Evolutionary conservation across 1,140 invertebrate species (phyloP).

Genomic region (Belonocnema kinseyi): DNA sequence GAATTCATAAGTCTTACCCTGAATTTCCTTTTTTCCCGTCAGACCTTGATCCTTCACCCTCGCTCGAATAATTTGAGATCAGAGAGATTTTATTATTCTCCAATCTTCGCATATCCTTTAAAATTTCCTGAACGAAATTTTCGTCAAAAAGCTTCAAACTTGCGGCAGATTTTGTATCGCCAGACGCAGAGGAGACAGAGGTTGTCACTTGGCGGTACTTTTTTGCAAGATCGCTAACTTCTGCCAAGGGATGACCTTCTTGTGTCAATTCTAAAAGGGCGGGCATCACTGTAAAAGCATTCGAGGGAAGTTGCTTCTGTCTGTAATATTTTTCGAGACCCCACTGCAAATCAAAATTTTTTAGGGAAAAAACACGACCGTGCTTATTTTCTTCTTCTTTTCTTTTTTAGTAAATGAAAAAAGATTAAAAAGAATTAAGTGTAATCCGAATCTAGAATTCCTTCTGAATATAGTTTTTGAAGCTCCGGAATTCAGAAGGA

Average conservation of each 20-base stretch:
- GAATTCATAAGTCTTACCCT: too few relatives aligned
- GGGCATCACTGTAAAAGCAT: conserved; percentile 57
- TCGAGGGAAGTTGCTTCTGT: conserved; percentile 41
- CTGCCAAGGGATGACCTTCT: conserved; percentile 45
- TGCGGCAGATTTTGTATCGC: neutral
- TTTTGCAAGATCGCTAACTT: conserved; percentile 57
- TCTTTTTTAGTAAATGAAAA: too few relatives aligned
- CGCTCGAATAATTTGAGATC: neutral
- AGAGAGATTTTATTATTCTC: neutral
- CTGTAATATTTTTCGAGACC: conserved; percentile 61
- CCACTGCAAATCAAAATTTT: conserved; percentile 56
- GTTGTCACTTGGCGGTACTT: conserved; percentile 56
- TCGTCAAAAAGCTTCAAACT: conserved; percentile 57
- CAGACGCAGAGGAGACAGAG: conserved; percentile 29
- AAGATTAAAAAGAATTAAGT: too few relatives aligned
- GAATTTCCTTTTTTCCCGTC: neutral
- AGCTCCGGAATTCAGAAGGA: too few relatives aligned
- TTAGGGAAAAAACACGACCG: conserved; percentile 3
- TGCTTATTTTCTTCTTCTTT: neutral
- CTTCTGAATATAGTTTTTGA: too few relatives aligned
- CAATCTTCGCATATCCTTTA: conserved; percentile 43
- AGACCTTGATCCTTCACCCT: neutral
- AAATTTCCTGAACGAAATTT: conserved; percentile 50
- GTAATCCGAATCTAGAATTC: too few relatives aligned
- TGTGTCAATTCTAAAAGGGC: conserved; percentile 52